Evolutionary conservation across 2,113 vertebrate species (phyloP), one percentile per base, ranked within the genome.

Genomic region (Lampris incognitus): DNA sequence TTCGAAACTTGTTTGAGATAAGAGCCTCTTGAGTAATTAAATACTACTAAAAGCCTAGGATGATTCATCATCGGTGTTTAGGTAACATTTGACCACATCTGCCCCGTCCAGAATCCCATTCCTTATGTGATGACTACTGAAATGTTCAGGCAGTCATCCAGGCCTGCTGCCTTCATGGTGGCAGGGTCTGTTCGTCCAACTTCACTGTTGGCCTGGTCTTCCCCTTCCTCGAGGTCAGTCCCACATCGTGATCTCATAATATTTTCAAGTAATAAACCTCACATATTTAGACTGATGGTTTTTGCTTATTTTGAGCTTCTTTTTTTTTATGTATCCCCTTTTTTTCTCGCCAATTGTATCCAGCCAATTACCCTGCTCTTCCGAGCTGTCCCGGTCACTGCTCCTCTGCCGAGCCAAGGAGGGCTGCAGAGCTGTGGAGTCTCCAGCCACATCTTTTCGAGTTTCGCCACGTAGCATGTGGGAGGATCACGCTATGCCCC

Each of bases 141-240:
- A 93, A 96, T 98, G 93, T 99, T 99, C 93, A 92, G 97, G 70
- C 97, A 99, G 91, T 95, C 96, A 0, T 97, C 97, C n/a, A 92
- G 97, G 9, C 94, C 97, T 0, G 90, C 97, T 0, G 97, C 98
- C 0, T 99, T 95, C 93, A 98, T 97, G 97, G 94, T 99, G 7
- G 96, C 94, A 0, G 98, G 97, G 3, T 96, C 94, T 0, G 94
- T 98, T 55, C 98, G 0, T 96, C 89, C 81, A 98, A 98, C 93
- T 98, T 99, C 91, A 74, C 92, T 0, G 95, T 99, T 58, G 98
- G 98, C 2, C 91, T 98, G 0, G 1, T 97, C 60, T 99, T 99
- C 78, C 96, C 95, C 2, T 99, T 97, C 88, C 93, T 99, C 51
- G 94, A 97, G 94, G 97, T 99, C 51, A 93, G 94, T 89, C 2